Percentiles rank a stretch among this genome's conserved stretches.
Evolutionary conservation across 2,113 vertebrate species (phyloP).

Genomic region (Nanorana parkeri): DNA sequence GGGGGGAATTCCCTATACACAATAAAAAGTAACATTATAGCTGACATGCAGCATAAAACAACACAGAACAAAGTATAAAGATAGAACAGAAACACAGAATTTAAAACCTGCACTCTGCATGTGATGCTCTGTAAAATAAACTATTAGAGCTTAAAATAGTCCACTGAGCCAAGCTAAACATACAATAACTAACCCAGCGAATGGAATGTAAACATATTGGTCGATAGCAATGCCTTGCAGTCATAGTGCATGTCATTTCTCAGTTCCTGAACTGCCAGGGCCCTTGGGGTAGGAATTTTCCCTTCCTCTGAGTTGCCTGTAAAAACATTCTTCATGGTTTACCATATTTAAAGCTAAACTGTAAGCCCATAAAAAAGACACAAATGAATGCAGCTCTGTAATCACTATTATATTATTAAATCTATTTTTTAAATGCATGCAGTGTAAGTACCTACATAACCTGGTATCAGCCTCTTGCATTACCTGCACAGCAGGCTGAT

Average conservation of each 20-base stretch:
- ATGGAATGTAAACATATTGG: constrained; percentile 34
- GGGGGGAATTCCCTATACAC: constrained; percentile 1
- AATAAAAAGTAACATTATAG: constrained; percentile 12
- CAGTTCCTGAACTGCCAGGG: neutral
- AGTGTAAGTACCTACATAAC: too few relatives aligned
- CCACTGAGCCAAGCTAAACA: neutral
- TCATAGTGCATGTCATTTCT: constrained; percentile 7
- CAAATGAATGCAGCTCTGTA: too few relatives aligned
- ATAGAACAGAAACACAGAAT: neutral
- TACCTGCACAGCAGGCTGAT: too few relatives aligned
- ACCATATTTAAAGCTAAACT: neutral
- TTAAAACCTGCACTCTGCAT: neutral
- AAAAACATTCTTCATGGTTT: neutral
- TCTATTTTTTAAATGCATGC: too few relatives aligned
- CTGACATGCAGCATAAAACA: constrained; percentile 11
- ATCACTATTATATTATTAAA: too few relatives aligned
- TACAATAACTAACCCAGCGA: neutral
- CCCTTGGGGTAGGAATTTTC: constrained; percentile 1
- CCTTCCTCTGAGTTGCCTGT: neutral
- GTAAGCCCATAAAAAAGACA: too few relatives aligned
- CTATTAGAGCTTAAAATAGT: constrained; percentile 5
- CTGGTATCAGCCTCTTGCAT: too few relatives aligned
- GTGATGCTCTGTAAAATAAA: constrained; percentile 4
- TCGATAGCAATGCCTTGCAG: constrained; percentile 6
- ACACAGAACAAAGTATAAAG: neutral